phyloP scores from a whole-genome alignment of 2,888 invertebrate species.

The Microctonus hyperodae region DNA sequence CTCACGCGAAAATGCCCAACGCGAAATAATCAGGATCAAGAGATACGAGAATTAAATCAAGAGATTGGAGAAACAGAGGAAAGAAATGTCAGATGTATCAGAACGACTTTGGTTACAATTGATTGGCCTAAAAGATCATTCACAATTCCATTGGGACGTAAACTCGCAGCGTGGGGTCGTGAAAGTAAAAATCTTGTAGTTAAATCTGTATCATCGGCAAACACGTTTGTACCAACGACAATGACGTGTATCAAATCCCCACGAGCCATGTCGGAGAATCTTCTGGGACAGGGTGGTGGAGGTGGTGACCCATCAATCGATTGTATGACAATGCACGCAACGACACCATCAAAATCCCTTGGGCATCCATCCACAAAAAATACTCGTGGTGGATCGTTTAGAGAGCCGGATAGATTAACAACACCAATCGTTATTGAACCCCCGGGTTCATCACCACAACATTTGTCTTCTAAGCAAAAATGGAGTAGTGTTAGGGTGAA shows the following conservation, averaged over 20 bases:
- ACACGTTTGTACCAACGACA: constrained; percentile 54
- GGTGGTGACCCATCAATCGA: constrained; percentile 29
- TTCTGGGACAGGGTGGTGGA: constrained; percentile 55
- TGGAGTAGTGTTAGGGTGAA: constrained; percentile 61
- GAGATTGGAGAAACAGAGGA: not conserved
- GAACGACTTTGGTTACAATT: not conserved
- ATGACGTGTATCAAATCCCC: constrained; percentile 61
- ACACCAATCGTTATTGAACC: constrained; percentile 44
- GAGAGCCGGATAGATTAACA: constrained; percentile 50
- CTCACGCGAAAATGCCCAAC: constrained; percentile 16
- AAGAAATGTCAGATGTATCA: not conserved
- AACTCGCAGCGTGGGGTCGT: constrained; percentile 22
- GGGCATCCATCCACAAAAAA: constrained; percentile 16
- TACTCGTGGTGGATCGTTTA: constrained; percentile 53
- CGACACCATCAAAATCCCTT: constrained; percentile 29
- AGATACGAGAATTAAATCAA: not conserved
- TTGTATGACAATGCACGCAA: constrained; percentile 35
- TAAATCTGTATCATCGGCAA: constrained; percentile 57
- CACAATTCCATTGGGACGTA: constrained; percentile 33
- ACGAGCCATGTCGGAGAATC: constrained; percentile 59
- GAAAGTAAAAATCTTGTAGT: constrained; percentile 51
- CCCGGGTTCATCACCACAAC: not conserved
- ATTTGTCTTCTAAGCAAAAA: constrained; percentile 53
- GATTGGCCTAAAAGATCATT: constrained; percentile 40
- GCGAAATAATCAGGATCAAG: constrained; percentile 1